Percentiles rank a stretch among this genome's conserved stretches.
Conservation (phyloP, 2,113 vertebrate species). For the Calcarius ornatus region DNA sequence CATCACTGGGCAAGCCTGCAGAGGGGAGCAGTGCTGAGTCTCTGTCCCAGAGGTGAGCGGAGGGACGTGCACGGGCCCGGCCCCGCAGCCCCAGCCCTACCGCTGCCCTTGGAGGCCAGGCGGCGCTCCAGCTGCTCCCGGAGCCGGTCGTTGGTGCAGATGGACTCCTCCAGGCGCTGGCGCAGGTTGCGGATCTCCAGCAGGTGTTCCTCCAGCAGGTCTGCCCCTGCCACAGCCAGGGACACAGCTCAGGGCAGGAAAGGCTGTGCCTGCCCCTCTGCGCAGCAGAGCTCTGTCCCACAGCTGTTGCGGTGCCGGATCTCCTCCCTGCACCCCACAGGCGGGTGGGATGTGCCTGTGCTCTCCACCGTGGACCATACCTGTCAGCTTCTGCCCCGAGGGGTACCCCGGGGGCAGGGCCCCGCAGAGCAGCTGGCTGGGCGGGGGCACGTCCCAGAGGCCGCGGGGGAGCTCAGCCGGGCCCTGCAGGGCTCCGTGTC, state of each 20-base stretch:
- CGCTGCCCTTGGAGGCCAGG: constrained; percentile 69
- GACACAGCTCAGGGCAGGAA: not conserved
- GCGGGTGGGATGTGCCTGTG: too few species aligned
- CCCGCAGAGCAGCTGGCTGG: constrained; percentile 20
- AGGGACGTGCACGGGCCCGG: not conserved
- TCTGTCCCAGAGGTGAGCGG: not conserved
- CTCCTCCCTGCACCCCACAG: not conserved
- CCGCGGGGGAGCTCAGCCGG: not conserved
- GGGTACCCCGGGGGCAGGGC: constrained; percentile 72
- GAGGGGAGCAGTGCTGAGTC: not conserved
- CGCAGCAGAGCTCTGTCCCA: fast-evolving
- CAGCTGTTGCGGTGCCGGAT: fast-evolving
- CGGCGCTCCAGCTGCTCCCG: constrained; percentile 83
- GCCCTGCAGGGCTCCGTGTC: not conserved
- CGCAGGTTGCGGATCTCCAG: constrained; percentile 84
- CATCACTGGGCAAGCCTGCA: constrained; percentile 75
- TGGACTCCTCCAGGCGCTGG: constrained; percentile 88
- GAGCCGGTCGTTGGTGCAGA: constrained; percentile 86
- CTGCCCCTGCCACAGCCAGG: constrained; percentile 66
- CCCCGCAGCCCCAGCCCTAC: constrained; percentile 13
- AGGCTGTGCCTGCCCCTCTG: not conserved
- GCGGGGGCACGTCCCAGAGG: constrained; percentile 63
- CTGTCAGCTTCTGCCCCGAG: constrained; percentile 77
- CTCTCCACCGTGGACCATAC: constrained; percentile 22
- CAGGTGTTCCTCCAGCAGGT: constrained; percentile 87